phyloP scores from a whole-genome alignment of 1,140 invertebrate genomes.

The Solen grandis region DNA sequence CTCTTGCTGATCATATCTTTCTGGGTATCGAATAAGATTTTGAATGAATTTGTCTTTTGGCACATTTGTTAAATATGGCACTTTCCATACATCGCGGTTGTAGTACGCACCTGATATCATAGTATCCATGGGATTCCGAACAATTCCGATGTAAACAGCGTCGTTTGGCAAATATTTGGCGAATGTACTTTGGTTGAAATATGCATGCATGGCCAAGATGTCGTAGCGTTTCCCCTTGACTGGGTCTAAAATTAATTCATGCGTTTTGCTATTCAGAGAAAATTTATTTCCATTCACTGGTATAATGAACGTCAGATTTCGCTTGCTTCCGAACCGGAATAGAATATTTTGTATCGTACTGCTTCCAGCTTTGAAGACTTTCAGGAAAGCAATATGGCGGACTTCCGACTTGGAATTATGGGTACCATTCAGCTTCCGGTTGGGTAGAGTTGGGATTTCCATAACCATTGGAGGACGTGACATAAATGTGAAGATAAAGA shows the following conservation, averaged over 20 bases:
- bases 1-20: slow-evolving; percentile 35
- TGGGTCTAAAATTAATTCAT: slow-evolving; percentile 6
- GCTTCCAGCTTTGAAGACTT: slow-evolving; percentile 61
- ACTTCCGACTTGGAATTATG: too few relatives aligned
- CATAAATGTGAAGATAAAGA: too few relatives aligned
- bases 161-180: slow-evolving; percentile 39
- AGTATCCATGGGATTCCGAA: slow-evolving; percentile 45
- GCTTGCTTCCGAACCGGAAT: slow-evolving; percentile 41
- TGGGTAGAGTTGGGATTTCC: too few relatives aligned
- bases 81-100: slow-evolving; percentile 46
- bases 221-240: slow-evolving; percentile 45
- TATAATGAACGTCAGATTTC: slow-evolving; percentile 63
- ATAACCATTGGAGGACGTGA: too few relatives aligned
- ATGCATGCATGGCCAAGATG: slow-evolving; percentile 46
- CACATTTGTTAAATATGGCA: slow-evolving; percentile 7
- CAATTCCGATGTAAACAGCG: slow-evolving; percentile 44
- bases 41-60: slow-evolving; percentile 37
- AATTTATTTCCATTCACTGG: slow-evolving; percentile 65
- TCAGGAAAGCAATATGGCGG: slow-evolving; percentile 56
- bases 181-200: slow-evolving; percentile 36
- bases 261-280: background rate
- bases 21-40: slow-evolving; percentile 49
- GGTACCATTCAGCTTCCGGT: too few relatives aligned
- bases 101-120: slow-evolving; percentile 61
- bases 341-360: slow-evolving; percentile 59